A percentile compares a stretch with the other conserved stretches of the same genome.
These are phyloP conservation scores for Clarias batrachus DNA, from an alignment of 2,113 vertebrate species.

Conservation along the genomic window DNA sequence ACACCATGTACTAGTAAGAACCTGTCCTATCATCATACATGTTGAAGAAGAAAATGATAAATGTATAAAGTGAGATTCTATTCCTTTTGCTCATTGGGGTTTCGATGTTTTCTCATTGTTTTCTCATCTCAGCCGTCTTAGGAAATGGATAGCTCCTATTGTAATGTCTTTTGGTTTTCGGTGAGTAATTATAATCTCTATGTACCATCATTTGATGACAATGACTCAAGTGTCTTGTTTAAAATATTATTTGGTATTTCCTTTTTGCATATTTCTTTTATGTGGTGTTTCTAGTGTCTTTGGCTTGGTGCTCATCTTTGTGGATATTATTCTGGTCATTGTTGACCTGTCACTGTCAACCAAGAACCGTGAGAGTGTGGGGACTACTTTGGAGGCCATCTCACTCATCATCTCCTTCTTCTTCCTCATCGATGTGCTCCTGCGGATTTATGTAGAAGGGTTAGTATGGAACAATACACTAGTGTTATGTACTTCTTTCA, in stretches of 20 bases:
- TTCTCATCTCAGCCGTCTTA: constrained; percentile 70
- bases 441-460: constrained; percentile 87
- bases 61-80: background rate
- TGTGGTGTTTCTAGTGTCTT: constrained; percentile 75
- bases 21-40: background rate
- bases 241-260: background rate
- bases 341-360: constrained; percentile 69
- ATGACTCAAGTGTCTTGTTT: background rate
- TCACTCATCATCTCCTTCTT: constrained; percentile 87
- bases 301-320: constrained; percentile 82
- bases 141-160: constrained; percentile 72
- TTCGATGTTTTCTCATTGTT: constrained; percentile 13
- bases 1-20: constrained; percentile 77
- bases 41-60: background rate
- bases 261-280: background rate
- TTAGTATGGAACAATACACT: constrained; percentile 65
- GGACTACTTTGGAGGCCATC: constrained; percentile 66
- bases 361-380: constrained; percentile 46
- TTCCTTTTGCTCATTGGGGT: background rate
- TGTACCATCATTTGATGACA: background rate
- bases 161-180: constrained; percentile 89
- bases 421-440: constrained; percentile 83
- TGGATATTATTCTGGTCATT: constrained; percentile 82
- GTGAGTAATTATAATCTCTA: constrained; percentile 69
- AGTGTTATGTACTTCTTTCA: background rate